phyloP scores from a whole-genome alignment of 2,797 vertebrate species.

The Gadopsis marmoratus region DNA sequence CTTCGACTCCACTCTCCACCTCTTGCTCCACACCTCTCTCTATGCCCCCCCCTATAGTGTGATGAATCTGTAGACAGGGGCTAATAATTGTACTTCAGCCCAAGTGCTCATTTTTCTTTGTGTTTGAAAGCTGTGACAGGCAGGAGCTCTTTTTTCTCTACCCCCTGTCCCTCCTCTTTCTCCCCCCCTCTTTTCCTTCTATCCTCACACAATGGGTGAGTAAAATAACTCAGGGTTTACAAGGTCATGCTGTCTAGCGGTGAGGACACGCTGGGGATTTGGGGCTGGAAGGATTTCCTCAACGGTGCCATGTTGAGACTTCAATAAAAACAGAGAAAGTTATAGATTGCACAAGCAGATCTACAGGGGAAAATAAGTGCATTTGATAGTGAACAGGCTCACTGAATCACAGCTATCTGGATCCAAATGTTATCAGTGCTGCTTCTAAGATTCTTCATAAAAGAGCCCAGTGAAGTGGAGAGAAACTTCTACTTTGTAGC shows the following conservation, averaged over 20 bases:
- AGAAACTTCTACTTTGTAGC: slow-evolving; percentile 21
- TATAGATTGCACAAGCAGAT: slow-evolving; percentile 68
- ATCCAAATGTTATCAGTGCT: slow-evolving; percentile 53
- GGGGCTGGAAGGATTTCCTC: slow-evolving; percentile 78
- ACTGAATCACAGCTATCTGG: slow-evolving; percentile 53
- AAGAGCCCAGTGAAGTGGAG: slow-evolving; percentile 24
- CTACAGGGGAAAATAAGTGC: slow-evolving; percentile 65
- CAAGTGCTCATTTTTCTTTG: slow-evolving; percentile 88
- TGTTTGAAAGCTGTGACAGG: slow-evolving; percentile 89
- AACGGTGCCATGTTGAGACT: slow-evolving; percentile 75
- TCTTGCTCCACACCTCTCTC: slow-evolving; percentile 38
- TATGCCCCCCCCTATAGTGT: slow-evolving; percentile 62
- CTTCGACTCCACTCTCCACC: slow-evolving; percentile 55
- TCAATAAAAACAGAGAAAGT: slow-evolving; percentile 78
- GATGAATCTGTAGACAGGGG: slow-evolving; percentile 90
- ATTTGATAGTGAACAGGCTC: slow-evolving; percentile 68
- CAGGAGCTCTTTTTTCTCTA: slow-evolving; percentile 70
- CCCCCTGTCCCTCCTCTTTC: slow-evolving; percentile 38
- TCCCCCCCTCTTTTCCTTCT: slow-evolving; percentile 61
- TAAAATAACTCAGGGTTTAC: slow-evolving; percentile 88
- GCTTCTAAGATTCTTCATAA: slow-evolving; percentile 28
- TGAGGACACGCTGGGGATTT: slow-evolving; percentile 78
- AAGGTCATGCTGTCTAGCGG: slow-evolving; percentile 85
- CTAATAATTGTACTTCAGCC: slow-evolving; percentile 88
- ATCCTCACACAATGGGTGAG: slow-evolving; percentile 79